Evolutionary conservation across 2,797 vertebrate genomes (phyloP).

Genomic region (Sebastes baramenuke): DNA sequence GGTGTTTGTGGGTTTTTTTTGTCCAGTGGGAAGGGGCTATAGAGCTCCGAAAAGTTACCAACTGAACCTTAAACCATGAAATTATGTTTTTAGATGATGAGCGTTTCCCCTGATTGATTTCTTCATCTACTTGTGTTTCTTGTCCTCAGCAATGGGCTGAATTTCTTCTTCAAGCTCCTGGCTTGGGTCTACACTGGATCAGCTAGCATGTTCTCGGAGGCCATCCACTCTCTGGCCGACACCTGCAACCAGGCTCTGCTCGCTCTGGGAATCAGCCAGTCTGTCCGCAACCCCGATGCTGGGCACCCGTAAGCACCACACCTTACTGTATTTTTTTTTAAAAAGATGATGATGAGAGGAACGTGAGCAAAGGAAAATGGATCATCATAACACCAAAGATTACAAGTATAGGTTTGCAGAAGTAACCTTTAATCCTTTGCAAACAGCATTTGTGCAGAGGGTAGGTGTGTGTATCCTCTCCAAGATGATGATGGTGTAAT

Average conservation of each 20-base stretch:
- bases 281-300: conserved; percentile 92
- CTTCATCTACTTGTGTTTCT: conserved; percentile 50
- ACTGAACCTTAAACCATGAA: not conserved
- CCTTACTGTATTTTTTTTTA: not conserved
- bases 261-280: conserved; percentile 96
- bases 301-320: conserved; percentile 90
- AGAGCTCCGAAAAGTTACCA: too few relatives aligned
- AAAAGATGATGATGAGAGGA: not conserved
- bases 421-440: not conserved
- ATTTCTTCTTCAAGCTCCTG: conserved; percentile 98
- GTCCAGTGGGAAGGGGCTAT: too few relatives aligned
- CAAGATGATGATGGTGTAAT: not conserved
- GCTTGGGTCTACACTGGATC: conserved; percentile 99
- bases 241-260: conserved; percentile 97
- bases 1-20: too few relatives aligned
- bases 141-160: conserved; percentile 92
- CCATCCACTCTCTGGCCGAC: conserved; percentile 97
- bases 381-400: not conserved
- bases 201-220: conserved; percentile 99
- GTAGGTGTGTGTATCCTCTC: not conserved
- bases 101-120: not conserved
- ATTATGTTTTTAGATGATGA: not conserved
- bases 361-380: not conserved
- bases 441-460: not conserved
- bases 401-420: not conserved